phyloP scores from a whole-genome alignment of 2,797 vertebrate genomes.

The Labeo calbasu region DNA sequence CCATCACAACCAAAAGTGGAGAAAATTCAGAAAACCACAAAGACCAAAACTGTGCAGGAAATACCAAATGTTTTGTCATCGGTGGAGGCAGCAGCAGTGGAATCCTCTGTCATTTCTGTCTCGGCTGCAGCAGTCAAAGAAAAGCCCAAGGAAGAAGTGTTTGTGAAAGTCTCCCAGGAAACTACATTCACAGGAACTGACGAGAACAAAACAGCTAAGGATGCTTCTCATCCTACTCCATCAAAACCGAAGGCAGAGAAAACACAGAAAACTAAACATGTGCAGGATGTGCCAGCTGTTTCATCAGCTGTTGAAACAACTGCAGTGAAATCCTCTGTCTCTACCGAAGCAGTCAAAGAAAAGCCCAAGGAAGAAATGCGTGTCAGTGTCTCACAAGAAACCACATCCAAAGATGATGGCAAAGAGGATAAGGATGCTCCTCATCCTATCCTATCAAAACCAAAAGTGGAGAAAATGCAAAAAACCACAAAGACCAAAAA shows the following conservation, averaged over 20 bases:
- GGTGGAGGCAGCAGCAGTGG: constrained; percentile 22
- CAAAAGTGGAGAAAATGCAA: constrained; percentile 7
- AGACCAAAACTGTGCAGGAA: constrained; percentile 37
- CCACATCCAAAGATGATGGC: constrained; percentile 44
- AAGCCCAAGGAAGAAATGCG: constrained; percentile 21
- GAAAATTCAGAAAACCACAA: constrained; percentile 6
- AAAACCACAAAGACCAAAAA: constrained; percentile 25
- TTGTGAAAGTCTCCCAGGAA: no score
- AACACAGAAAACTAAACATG: no score
- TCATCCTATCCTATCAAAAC: constrained; percentile 25
- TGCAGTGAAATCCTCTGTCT: no score
- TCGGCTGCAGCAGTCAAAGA: constrained; percentile 1
- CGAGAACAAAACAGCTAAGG: no score
- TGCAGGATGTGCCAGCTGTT: no score
- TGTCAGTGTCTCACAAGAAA: constrained; percentile 49
- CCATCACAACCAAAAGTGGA: constrained; percentile 26
- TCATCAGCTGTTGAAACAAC: no score
- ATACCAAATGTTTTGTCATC: not conserved
- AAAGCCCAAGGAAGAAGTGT: constrained; percentile 20
- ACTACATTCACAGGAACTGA: no score
- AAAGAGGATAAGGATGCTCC: constrained; percentile 42
- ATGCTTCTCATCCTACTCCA: no score
- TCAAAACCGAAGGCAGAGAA: no score
- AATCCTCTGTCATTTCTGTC: no score
- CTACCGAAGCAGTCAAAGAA: constrained; percentile 43